These are phyloP conservation scores for Probaryconus sp. DNA, from an alignment of 1,140 invertebrate species.

Conservation along the genomic window DNA sequence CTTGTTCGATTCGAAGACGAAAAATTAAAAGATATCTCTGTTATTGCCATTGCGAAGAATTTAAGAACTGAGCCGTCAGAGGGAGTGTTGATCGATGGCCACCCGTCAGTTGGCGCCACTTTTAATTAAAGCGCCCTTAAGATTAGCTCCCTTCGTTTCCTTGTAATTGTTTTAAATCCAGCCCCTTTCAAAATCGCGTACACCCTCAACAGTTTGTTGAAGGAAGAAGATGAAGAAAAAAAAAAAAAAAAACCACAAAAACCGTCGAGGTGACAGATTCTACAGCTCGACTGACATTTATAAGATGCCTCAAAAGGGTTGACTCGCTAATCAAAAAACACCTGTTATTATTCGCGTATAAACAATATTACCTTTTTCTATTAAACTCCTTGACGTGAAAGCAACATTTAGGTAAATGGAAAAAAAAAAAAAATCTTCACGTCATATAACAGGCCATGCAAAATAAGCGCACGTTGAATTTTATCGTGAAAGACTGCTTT, in stretches of 20 bases:
- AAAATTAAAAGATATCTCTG: slow-evolving; percentile 4
- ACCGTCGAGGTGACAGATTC: slow-evolving; percentile 74
- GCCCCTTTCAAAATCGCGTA: slow-evolving; percentile 56
- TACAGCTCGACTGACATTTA: slow-evolving; percentile 68
- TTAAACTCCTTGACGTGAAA: too few relatives aligned
- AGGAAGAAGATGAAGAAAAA: too few relatives aligned
- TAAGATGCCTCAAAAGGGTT: slow-evolving; percentile 60
- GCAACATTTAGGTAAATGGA: not conserved
- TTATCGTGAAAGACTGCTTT: slow-evolving; percentile 48
- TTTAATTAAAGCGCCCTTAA: slow-evolving; percentile 78
- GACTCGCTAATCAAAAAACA: slow-evolving; percentile 12
- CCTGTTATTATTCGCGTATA: too few relatives aligned
- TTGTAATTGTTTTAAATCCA: slow-evolving; percentile 79
- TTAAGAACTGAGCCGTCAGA: slow-evolving; percentile 63
- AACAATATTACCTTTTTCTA: too few relatives aligned
- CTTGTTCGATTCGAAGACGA: too few relatives aligned
- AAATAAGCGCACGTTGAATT: slow-evolving; percentile 33
- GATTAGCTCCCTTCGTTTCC: slow-evolving; percentile 71
- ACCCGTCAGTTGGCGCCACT: slow-evolving; percentile 78
- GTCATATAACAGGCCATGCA: not conserved
- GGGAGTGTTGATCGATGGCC: slow-evolving; percentile 77
- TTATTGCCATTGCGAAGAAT: slow-evolving; percentile 15
- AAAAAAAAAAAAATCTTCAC: not conserved
- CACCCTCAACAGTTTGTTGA: slow-evolving; percentile 65
- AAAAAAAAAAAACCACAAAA: slow-evolving; percentile 71